Evolutionary conservation across 2,797 vertebrate genomes (phyloP).

Genomic region (Mergus octosetaceus): DNA sequence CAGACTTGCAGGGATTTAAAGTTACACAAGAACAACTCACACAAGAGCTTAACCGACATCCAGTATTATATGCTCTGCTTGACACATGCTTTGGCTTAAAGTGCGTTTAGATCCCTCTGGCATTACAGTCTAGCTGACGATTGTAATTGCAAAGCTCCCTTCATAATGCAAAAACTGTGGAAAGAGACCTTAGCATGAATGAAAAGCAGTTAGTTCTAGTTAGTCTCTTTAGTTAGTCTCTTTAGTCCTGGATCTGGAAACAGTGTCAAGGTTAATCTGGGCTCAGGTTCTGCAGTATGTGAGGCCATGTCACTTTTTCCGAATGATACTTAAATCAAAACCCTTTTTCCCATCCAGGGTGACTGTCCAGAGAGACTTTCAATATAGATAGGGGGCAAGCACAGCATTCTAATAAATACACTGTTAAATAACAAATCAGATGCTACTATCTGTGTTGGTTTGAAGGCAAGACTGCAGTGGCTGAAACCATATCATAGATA

Average conservation of each 20-base stretch:
- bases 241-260: neutral
- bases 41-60: neutral
- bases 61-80: slow-evolving; percentile 6
- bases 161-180: neutral
- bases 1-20: slow-evolving; percentile 2
- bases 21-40: slow-evolving; percentile 18
- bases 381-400: neutral
- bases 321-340: neutral
- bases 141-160: slow-evolving; percentile 14
- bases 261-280: neutral
- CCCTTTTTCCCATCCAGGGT: neutral
- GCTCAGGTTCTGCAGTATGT: neutral
- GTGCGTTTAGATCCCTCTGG: neutral
- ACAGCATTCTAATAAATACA: neutral
- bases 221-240: neutral
- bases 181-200: neutral
- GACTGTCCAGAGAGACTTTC: neutral
- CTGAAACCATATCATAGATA: neutral
- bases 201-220: neutral
- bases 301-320: neutral
- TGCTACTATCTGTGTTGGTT: neutral
- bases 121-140: neutral
- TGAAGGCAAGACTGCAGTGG: neutral
- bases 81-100: slow-evolving; percentile 36
- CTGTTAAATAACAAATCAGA: neutral